Evolutionary conservation across 37 sponge, comb jelly and placozoan genomes (phyloP), one percentile per base, ranked within the genome.

Genomic region (Crambe crambe): DNA sequence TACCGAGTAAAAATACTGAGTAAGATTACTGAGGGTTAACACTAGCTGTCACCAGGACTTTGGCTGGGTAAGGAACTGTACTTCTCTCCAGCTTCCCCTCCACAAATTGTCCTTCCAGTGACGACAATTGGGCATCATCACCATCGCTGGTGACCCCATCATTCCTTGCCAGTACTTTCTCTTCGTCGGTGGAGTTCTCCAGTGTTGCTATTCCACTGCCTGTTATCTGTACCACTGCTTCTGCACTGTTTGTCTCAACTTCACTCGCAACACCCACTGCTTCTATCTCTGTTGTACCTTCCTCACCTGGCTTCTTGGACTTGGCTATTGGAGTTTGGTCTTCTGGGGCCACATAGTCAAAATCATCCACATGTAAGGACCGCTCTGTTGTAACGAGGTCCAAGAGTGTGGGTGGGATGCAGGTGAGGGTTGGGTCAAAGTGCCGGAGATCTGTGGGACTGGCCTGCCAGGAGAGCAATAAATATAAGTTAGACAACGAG

Each of bases 371-470:
- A 41, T 81, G 71, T 35, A 88, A 41, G 1, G 60, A 38, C 2
- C 73, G 39, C 21, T 76, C 78, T 5, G 83, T 69, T 3, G 67
- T 77, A 29, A 72, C 66, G 47, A 88, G 76, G 37, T 88, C 88
- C 18, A 78, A 47, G 30, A 78, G 26, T 59, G 79, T 57, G 63
- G 86, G 63, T n/a, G 86, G 73, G 56, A 78, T 65, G 39, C 58
- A 56, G 23, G 73, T 73, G 41, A 74, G 43, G 57, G 62, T 73
- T 29, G 86, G 74, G 74, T 74, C 74, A 85, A 74, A 85, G 83
- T 77, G 82, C 43, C 72, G 60, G 42, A 88, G 82, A 60, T 87
- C 71, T 9, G 91, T 83, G 1, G 83, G 83, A 38, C 77, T 62
- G 0, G 63, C 39, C 91, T 91, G 72, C 1, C 4, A 60, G 9